A percentile compares a stretch with the other conserved stretches of the same genome.
Conservation (phyloP, 2,113 vertebrate genomes). For the Anthoscopus minutus region DNA sequence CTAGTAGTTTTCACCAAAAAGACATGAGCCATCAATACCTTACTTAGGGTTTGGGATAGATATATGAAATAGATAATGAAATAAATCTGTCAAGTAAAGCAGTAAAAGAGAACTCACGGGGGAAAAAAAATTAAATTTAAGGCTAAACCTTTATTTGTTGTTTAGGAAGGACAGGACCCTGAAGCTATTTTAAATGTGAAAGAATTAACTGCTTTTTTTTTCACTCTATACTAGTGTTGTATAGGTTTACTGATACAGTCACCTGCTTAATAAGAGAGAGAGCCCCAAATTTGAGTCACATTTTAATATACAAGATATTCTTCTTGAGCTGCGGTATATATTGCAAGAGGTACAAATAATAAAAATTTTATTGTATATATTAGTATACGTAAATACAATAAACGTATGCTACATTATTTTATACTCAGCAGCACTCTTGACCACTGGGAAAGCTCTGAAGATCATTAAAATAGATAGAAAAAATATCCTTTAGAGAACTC, state of each 20-base stretch:
- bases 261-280: not conserved
- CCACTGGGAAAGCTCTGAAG: not conserved
- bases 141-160: not conserved
- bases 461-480: not conserved
- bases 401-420: not conserved
- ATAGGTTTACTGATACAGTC: not conserved
- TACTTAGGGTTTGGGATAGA: not conserved
- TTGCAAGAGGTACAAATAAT: not conserved
- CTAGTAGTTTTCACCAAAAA: not conserved
- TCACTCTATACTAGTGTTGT: not conserved
- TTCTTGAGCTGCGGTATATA: not conserved
- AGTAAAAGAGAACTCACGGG: not conserved
- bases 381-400: not conserved
- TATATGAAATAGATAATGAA: not conserved
- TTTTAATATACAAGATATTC: not conserved
- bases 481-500: not conserved
- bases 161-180: not conserved
- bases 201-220: not conserved
- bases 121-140: not conserved
- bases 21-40: not conserved
- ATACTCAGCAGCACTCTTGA: not conserved
- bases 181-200: not conserved
- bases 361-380: not conserved
- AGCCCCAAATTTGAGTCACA: not conserved
- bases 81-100: not conserved